Evolutionary conservation across 2,797 vertebrate genomes (phyloP), one percentile per base, ranked within the genome.

Genomic region (Tokudaia tokunoshimensis): DNA sequence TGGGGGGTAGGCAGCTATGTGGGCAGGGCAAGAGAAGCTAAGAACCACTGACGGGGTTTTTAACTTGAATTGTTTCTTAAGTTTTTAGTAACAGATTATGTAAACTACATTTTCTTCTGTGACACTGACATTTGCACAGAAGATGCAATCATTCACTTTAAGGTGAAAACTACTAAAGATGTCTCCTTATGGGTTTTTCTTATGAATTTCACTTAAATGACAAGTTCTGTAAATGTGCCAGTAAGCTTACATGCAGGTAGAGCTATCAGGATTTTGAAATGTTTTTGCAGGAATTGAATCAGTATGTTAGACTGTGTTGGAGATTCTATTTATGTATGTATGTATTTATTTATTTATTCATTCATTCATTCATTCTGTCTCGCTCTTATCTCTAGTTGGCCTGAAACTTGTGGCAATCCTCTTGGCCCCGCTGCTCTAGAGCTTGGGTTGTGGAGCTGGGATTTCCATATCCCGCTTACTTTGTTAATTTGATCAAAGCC

Each of bases 21-120:
- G 75, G 97, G 96, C 85, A 89, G 90, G 93, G 74, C 83, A 94
- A 93, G 88, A 96, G 82, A 96, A 97, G 44, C 87, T 47, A 72
- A 72, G 81, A 74, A 20, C 12, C 85, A 78, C 59, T 72, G 50
- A 93, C 79, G 84, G 89, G 89, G 52, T 57, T 87, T 55, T 78
- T 95, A 74, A 85, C 7, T 82, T 86, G 50, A 96, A 86, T 79
- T 89, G 79, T 3, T 96, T 88, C 44, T 97, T 92, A 92, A 78
- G 59, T 86, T 95, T 94, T 81, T 86, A 74, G 92, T 91, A 92
- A 83, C 61, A 74, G 90, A 76, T 95, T 85, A 88, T 87, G 31
- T 95, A 78, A 96, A 91, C 76, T 94, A 50, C 4, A 34, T 92
- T 94, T 94, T 92, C 70, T 91, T 83, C 20, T 76, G 55, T 81